Base-by-base conservation (phyloP, 2,113 vertebrate species). In the Salvator merianae region DNA sequence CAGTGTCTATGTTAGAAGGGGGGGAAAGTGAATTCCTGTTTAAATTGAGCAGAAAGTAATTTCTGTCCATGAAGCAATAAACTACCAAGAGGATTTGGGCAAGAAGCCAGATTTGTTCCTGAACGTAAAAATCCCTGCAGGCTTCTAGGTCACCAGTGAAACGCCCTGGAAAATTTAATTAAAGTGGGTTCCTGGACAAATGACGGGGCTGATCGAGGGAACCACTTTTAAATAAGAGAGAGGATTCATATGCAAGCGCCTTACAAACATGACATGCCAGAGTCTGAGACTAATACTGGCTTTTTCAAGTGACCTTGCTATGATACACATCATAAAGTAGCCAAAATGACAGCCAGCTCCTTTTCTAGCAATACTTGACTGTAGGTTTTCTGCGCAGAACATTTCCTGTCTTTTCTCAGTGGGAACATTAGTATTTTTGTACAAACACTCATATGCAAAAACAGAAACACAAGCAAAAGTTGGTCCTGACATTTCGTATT, bases 41-140 rank as follows among this genome's bases (percentile, higher is more conserved):
- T 88, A 94, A 95, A 94, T 84, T 94, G 83, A 91, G 79, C n/a
- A 92, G 84, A 93, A 95, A 91, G 76, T 86, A 90, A 88, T 93
- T 94, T 93, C 85, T 93, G 59, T 93, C 79, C 82, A 34, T 76
- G 34, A 93, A 92, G 78, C 43, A 95, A 95, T 93, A 94, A 94
- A 94, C 92, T 34, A 77, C 90, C 72, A 73, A 86, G 84, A 74
- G 83, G 20, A 83, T 87, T 16, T 75, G 1, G 82, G 90, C 89
- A 55, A 1, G 3, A 62, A 81, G 86, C 87, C 86, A 94, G 79
- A 69, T 86, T 76, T 90, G 71, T 91, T 92, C 78, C 84, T 88
- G 40, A 88, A 88, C 8, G 82, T 24, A 73, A 86, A 76, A 94
- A 91, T 32, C 26, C 50, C 83, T 43, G 3, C 68, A 16, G 88